Base-by-base conservation (phyloP, 2,113 vertebrate species). In the Formicarius rufipectus region DNA sequence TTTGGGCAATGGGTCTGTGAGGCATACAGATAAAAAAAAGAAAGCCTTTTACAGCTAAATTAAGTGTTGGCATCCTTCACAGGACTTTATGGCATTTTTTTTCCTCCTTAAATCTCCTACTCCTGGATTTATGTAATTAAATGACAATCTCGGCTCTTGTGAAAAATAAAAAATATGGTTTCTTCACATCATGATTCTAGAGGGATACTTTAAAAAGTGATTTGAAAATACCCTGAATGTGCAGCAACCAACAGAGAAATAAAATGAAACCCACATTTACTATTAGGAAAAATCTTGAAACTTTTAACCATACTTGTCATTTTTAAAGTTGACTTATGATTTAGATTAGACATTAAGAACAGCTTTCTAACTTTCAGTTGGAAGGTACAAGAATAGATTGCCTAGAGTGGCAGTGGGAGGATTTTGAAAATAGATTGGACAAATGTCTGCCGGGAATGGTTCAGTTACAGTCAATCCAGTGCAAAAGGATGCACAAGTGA, bases 401-500 rank as follows among this genome's bases (percentile, higher is more conserved):
- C 94, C 88, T 93, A 8, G 88, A 96, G 90, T 80, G 92, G 75
- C 95, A 93, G 96, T 95, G 94, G 96, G 96, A 97, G 95, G 96
- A 93, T 95, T 97, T 95, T 95, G 79, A 96, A 97, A 97, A 94
- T 90, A 96, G 96, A 76, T 93, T 66, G 96, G 95, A 92, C 85
- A 58, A 93, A 77, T 35, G 82, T 92, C 92, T 95, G 90, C 83
- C 6, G 28, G 95, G 92, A 94, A 84, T 4, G 63, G 71, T 53
- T 95, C 45, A 66, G 71, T 90, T 59, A 1, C 67, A 66, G 75
- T 33, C 5, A 21, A 83, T 73, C 22, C 82, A 40, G 62, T 15
- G 82, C 67, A n/a, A 31, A 44, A 33, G 93, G 90, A 76, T 49
- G 67, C 50, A 13, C 71, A 5, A 58, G 78, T 74, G 94, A 77